These are phyloP conservation scores for Dendrolimus kikuchii DNA, from an alignment of 1,140 invertebrate species.

Conservation along the genomic window DNA sequence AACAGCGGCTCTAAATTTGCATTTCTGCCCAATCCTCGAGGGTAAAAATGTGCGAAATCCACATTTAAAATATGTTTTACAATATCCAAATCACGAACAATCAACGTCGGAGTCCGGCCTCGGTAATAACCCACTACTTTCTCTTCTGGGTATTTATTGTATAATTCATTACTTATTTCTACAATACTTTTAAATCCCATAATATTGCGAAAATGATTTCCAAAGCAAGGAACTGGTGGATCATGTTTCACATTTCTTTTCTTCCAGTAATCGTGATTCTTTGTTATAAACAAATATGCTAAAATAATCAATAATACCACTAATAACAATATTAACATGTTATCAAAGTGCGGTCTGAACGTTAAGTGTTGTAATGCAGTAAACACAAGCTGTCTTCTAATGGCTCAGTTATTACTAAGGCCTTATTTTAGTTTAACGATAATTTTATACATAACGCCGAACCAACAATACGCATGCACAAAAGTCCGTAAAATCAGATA, in stretches of 20 bases:
- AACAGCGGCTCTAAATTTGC: constrained; percentile 38
- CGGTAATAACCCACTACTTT: constrained; percentile 46
- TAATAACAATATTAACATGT: no score
- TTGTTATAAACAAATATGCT: constrained; percentile 34
- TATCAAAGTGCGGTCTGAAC: no score
- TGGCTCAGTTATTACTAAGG: no score
- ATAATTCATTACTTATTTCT: constrained; percentile 29
- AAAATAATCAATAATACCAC: constrained; percentile 24
- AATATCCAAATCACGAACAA: constrained; percentile 35
- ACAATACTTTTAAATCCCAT: constrained; percentile 29
- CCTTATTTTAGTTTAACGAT: no score
- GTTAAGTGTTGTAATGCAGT: no score
- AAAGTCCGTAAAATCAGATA: no score
- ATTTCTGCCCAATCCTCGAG: constrained; percentile 44
- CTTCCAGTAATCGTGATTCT: constrained; percentile 39
- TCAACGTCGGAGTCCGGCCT: constrained; percentile 33
- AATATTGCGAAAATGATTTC: constrained; percentile 30
- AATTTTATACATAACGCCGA: no score
- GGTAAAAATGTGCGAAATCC: constrained; percentile 38
- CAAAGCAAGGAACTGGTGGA: constrained; percentile 33
- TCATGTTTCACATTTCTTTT: constrained; percentile 43
- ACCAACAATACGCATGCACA: no score
- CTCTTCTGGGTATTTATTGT: constrained; percentile 39
- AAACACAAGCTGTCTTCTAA: no score
- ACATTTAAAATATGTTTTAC: constrained; percentile 26